Base-by-base conservation (phyloP, 1,140 invertebrate genomes). In the Pemphigus obesinymphae region DNA sequence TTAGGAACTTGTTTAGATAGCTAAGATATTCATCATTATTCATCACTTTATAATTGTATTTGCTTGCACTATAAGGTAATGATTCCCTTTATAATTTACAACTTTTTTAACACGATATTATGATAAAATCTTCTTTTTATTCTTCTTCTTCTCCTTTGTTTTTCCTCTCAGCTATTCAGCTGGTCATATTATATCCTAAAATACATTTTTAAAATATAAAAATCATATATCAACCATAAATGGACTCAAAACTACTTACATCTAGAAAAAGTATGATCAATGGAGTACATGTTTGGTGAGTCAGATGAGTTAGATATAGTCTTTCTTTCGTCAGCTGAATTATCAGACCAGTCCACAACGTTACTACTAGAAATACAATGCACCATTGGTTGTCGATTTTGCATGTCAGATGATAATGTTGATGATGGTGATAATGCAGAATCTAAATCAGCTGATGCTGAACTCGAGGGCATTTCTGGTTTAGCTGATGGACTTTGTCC, bases 311-410 rank as follows among this genome's bases (percentile, higher is more conserved):
- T 80, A 2, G 76, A 80, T 61, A 26, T 34, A 11, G 76, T 80
- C 23, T 63, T 80, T 40, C 76, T 40, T 80, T 82, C 66, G 4
- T 82, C 66, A 23, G 63, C 61, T 29, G 80, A 82, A 72, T 72
- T 82, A 73, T 83, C 83, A 45, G 82, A 82, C 83, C 83, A 83
- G 31, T 85, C 84, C 26, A 84, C 83, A 55, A 84, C 84, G 43
- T 83, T 85, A 85, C 93, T 94, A 85, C 93, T 94, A 4, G 94
- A 95, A 68, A 95, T 91, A 85, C 93, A 95, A 86, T 95, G 93
- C 26, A 95, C 94, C 92, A 93, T 93, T 3, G 84, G 84, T 66
- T 84, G 84, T 23, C 83, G 40, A 37, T 76, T 82, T 11, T 82
- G 63, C 15, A 83, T 82, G 55, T 85, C 84, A 17, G 85, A 84